phyloP scores from a whole-genome alignment of 1,140 invertebrate species.

The Drosophila sp. region DNA sequence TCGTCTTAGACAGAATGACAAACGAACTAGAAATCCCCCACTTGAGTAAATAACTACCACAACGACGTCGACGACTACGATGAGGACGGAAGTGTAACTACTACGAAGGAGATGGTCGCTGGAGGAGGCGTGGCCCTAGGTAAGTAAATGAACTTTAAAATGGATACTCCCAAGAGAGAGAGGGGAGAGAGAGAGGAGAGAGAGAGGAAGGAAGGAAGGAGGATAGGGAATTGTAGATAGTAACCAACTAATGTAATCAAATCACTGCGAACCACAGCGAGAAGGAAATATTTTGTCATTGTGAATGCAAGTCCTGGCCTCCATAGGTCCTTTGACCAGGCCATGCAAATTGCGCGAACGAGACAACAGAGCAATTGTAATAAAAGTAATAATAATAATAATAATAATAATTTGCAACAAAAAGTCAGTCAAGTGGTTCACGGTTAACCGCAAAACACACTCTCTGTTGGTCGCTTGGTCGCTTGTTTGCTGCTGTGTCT shows the following conservation, averaged over 20 bases:
- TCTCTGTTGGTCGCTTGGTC: slow-evolving; percentile 4
- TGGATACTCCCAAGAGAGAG: slow-evolving; percentile 35
- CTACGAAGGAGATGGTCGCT: background rate
- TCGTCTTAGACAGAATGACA: slow-evolving; percentile 49
- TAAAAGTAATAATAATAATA: slow-evolving; percentile 55
- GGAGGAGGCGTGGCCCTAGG: slow-evolving; percentile 22
- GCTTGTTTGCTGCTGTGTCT: slow-evolving; percentile 40
- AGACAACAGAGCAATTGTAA: slow-evolving; percentile 30
- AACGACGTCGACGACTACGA: background rate
- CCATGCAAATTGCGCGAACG: slow-evolving; percentile 45
- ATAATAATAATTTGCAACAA: slow-evolving; percentile 76
- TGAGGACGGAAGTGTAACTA: slow-evolving; percentile 65
- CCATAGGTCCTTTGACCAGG: background rate
- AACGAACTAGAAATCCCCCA: slow-evolving; percentile 77
- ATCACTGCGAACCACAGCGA: slow-evolving; percentile 62
- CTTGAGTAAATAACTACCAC: slow-evolving; percentile 72
- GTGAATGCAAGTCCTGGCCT: slow-evolving; percentile 72
- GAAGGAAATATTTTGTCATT: slow-evolving; percentile 69
- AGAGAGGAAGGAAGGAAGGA: slow-evolving; percentile 15
- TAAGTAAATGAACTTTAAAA: slow-evolving; percentile 79
- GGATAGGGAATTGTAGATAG: slow-evolving; percentile 8
- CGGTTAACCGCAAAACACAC: slow-evolving; percentile 43
- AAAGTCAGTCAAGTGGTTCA: slow-evolving; percentile 72
- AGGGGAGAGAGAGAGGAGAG: slow-evolving; percentile 12
- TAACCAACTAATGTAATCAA: slow-evolving; percentile 74